Evolutionary conservation across 2,797 vertebrate genomes (phyloP).

Genomic region (Premnoplex brunnescens): DNA sequence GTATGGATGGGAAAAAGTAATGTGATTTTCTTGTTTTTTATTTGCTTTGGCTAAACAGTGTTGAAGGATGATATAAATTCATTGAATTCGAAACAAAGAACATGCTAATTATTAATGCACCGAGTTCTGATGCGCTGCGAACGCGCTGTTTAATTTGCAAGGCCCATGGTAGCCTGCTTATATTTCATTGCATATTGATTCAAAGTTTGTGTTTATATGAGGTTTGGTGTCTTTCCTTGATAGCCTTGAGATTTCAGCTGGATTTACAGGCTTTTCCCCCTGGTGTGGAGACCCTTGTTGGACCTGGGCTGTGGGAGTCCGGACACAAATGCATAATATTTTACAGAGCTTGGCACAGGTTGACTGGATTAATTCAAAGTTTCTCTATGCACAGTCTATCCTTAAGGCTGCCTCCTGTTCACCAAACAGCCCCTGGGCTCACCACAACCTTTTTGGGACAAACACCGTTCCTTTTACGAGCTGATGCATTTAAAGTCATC

Average conservation of each 20-base stretch:
- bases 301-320: accelerated
- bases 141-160: conserved; percentile 47
- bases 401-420: conserved; percentile 12
- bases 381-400: not conserved
- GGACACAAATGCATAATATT: not conserved
- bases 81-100: conserved; percentile 71
- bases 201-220: not conserved
- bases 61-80: conserved; percentile 76
- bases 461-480: not conserved
- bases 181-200: not conserved
- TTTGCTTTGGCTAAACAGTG: conserved; percentile 76
- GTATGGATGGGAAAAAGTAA: conserved; percentile 71
- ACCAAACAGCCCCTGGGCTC: not conserved
- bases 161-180: conserved; percentile 50
- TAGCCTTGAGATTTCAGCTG: not conserved
- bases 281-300: accelerated
- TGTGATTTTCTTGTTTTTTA: conserved; percentile 75
- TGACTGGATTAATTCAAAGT: not conserved
- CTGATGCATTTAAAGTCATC: not conserved
- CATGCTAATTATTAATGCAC: conserved; percentile 73
- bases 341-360: not conserved
- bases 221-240: not conserved
- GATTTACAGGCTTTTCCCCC: not conserved
- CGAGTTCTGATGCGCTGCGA: not conserved
- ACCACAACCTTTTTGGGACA: not conserved